Percentiles rank a stretch among this genome's conserved stretches.
phyloP scores from a whole-genome alignment of 2,888 invertebrate genomes.

The Tyria jacobaeae region DNA sequence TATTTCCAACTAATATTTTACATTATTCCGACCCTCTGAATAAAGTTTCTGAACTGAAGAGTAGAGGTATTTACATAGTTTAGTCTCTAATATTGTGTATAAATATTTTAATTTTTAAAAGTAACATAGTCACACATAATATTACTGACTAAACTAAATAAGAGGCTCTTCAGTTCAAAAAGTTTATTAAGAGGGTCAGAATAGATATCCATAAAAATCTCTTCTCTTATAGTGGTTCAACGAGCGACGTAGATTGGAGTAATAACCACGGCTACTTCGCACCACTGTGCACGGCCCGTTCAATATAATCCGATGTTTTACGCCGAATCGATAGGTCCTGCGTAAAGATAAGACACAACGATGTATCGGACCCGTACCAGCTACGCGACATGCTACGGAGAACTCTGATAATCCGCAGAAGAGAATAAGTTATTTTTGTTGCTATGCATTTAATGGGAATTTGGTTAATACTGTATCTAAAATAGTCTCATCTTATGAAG shows the following conservation, averaged over 20 bases:
- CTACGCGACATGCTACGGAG: conserved; percentile 26
- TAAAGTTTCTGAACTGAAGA: no score
- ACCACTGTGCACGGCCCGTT: conserved; percentile 22
- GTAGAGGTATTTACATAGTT: no score
- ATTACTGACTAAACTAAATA: not conserved
- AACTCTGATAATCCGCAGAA: conserved; percentile 32
- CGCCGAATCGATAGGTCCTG: conserved; percentile 62
- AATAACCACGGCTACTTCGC: conserved; percentile 38
- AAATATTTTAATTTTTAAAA: no score
- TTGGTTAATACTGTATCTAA: no score
- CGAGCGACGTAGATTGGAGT: not conserved
- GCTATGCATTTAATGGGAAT: not conserved
- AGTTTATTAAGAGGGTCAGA: conserved; percentile 12
- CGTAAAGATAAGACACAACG: conserved; percentile 49
- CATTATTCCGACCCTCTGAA: no score
- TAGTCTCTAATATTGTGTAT: no score
- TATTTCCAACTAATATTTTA: no score
- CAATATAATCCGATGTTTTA: conserved; percentile 53
- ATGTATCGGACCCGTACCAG: conserved; percentile 70
- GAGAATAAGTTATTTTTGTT: no score
- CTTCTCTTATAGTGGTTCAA: conserved; percentile 7
- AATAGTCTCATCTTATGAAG: no score
- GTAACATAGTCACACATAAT: not conserved
- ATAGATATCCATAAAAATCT: conserved; percentile 14
- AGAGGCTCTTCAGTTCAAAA: not conserved